phyloP scores from a whole-genome alignment of 2,797 vertebrate species.

The Apogon talboti region DNA sequence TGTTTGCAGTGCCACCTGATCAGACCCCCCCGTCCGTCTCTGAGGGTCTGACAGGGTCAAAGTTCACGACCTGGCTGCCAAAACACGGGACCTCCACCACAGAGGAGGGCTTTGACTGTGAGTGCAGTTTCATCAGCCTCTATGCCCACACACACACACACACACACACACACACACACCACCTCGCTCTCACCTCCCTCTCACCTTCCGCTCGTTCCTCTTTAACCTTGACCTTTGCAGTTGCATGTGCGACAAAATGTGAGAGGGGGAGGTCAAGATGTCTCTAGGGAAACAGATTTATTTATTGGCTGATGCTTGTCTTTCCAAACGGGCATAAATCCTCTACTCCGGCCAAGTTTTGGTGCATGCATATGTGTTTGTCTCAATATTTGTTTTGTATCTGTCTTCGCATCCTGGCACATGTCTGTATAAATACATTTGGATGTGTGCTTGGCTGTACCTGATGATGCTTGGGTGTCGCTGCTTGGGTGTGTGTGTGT shows the following conservation, averaged over 20 bases:
- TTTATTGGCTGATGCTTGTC: slow-evolving; percentile 67
- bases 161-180: slow-evolving; percentile 13
- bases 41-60: slow-evolving; percentile 63
- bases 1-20: slow-evolving; percentile 62
- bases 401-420: slow-evolving; percentile 37
- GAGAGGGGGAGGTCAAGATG: slow-evolving; percentile 47
- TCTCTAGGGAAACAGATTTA: slow-evolving; percentile 61
- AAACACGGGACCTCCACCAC: slow-evolving; percentile 49
- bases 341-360: slow-evolving; percentile 31
- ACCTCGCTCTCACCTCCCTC: slow-evolving; percentile 41
- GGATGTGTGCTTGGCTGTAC: slow-evolving; percentile 47
- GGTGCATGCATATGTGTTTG: slow-evolving; percentile 24
- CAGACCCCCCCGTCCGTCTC: slow-evolving; percentile 35
- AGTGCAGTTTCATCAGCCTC: slow-evolving; percentile 35
- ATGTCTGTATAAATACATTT: slow-evolving; percentile 25
- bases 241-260: slow-evolving; percentile 46
- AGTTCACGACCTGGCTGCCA: slow-evolving; percentile 66
- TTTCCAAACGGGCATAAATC: slow-evolving; percentile 69
- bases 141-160: slow-evolving; percentile 15
- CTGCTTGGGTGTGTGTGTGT: slow-evolving; percentile 17
- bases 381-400: slow-evolving; percentile 47
- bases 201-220: slow-evolving; percentile 63
- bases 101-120: slow-evolving; percentile 32
- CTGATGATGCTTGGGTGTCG: slow-evolving; percentile 36
- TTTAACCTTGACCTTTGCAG: slow-evolving; percentile 73